Evolutionary conservation across 2,888 invertebrate species (phyloP).

Genomic region (Xanthia togata): DNA sequence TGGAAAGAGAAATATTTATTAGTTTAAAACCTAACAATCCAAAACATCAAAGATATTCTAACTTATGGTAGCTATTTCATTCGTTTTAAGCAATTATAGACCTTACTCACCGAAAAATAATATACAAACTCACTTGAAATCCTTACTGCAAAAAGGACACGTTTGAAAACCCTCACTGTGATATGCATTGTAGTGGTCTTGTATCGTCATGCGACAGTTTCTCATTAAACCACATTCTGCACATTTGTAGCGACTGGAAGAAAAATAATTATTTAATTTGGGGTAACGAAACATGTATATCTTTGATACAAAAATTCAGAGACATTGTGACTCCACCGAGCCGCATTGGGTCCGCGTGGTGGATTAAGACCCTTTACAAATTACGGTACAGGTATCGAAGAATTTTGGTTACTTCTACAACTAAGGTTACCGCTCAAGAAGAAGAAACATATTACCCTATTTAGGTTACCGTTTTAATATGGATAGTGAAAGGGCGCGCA

Average conservation of each 20-base stretch:
- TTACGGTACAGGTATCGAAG: too few species aligned
- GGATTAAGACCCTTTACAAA: neutral
- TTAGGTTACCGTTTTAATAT: too few species aligned
- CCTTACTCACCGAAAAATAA: neutral
- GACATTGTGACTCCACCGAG: neutral
- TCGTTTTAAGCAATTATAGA: neutral
- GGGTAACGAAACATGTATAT: neutral
- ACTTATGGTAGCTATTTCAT: neutral
- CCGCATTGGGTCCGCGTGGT: neutral
- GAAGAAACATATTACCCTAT: too few species aligned
- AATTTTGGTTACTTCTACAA: too few species aligned
- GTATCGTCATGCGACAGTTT: conserved; percentile 70
- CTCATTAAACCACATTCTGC: conserved; percentile 75
- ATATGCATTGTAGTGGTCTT: conserved; percentile 75
- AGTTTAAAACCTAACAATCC: neutral
- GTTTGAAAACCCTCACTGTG: conserved; percentile 67
- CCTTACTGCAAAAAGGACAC: conserved; percentile 77
- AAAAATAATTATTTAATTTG: neutral
- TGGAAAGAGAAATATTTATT: conserved; percentile 57
- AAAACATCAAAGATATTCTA: neutral
- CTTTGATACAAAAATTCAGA: too few species aligned
- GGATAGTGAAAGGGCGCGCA: too few species aligned
- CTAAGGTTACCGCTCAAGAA: too few species aligned
- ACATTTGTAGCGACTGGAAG: conserved; percentile 80
- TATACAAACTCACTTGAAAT: conserved; percentile 71